Base-by-base conservation (phyloP, 2,888 invertebrate genomes). In the Callinectes sapidus region DNA sequence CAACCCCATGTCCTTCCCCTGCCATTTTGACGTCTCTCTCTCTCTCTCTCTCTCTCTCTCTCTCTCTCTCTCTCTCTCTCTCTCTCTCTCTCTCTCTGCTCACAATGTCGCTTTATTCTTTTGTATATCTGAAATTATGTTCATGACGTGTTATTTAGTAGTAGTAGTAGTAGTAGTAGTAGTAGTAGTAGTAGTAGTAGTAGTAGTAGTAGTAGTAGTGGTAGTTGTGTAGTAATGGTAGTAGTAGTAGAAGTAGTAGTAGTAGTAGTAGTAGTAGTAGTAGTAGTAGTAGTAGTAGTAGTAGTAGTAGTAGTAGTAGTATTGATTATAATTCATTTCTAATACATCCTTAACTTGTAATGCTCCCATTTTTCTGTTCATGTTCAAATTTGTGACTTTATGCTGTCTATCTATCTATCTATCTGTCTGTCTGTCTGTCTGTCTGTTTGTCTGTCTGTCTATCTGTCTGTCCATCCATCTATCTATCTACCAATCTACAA, bases 141-240 rank as follows among this genome's bases (percentile, higher is more conserved):
- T 28, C 28, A 71, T n/a, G 23, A 0, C 28, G 28, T 28, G 5
- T 71, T n/a, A 48, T 2, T 48, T 2, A 10, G 39, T 39, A 39
- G 39, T 39, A 39, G 48, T 48, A 48, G 48, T 8, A 48, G 48
- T 48, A 8, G 48, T 48, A 48, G 48, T 8, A 48, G 48, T 86
- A 86, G 35, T 86, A 86, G 35, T 86, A 86, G 35, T 86, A 86
- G 35, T 86, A 86, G 35, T 86, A 42, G 14, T 86, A 86, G 35
- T 86, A 39, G 35, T 86, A 86, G 35, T 86, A 86, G 35, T 86
- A 86, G 35, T 86, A 86, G 35, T 86, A 39, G 14, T 86, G 10
- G 48, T 48, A 48, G 48, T 48, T 8, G 48, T 48, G 48, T 48
- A 48, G 48, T 86, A 86, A 14, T 86, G 39, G 35, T 86, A 86